These are phyloP conservation scores for Temnothorax longispinosus DNA, from an alignment of 1,140 invertebrate genomes.

Conservation along the genomic window DNA sequence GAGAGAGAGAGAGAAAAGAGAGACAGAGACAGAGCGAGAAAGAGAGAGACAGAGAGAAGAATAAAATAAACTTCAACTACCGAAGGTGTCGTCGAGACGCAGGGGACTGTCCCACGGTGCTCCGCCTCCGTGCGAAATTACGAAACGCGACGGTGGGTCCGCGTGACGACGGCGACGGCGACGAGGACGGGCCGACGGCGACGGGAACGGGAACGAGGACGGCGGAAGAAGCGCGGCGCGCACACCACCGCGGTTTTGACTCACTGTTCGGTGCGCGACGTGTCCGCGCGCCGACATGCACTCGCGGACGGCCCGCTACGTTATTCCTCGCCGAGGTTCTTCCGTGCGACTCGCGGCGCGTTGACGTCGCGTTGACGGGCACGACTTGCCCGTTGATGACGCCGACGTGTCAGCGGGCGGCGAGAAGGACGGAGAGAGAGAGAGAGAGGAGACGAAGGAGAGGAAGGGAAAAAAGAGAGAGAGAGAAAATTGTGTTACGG, in stretches of 20 bases:
- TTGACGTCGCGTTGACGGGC: neutral
- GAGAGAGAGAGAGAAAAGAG: neutral
- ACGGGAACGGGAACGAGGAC: conserved; percentile 15
- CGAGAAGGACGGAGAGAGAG: neutral
- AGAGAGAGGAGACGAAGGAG: neutral
- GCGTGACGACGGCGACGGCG: conserved; percentile 9
- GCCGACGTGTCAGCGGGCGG: conserved; percentile 67
- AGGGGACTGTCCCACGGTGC: conserved; percentile 43
- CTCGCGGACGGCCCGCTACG: neutral
- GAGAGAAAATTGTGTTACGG: conserved; percentile 69
- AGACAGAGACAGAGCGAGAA: neutral
- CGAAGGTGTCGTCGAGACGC: conserved; percentile 18
- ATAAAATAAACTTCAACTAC: conserved; percentile 36
- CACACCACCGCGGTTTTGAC: conserved; percentile 19
- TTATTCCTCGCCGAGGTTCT: conserved; percentile 3
- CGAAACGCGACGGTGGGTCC: conserved; percentile 13
- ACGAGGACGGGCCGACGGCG: neutral
- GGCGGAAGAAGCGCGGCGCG: conserved; percentile 12
- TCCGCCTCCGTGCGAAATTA: conserved; percentile 24
- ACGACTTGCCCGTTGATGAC: conserved; percentile 61
- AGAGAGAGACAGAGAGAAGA: neutral
- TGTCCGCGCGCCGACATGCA: conserved; percentile 47
- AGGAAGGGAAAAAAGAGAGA: conserved; percentile 4
- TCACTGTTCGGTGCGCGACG: conserved; percentile 36
- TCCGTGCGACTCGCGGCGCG: neutral